phyloP scores from a whole-genome alignment of 2,797 vertebrate genomes.

The Lepidocolaptes lacrymiger region DNA sequence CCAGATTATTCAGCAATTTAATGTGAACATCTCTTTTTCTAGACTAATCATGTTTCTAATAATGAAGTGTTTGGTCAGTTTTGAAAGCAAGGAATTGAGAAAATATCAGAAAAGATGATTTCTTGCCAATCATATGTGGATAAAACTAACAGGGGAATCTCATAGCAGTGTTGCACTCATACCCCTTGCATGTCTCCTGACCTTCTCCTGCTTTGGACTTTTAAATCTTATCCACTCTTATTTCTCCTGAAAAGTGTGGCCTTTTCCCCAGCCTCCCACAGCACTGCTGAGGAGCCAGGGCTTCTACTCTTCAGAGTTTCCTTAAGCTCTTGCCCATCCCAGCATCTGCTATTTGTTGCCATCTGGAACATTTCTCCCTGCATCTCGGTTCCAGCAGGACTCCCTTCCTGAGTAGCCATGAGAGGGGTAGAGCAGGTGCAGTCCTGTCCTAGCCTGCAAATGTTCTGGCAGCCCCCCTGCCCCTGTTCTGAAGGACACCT shows the following conservation, averaged over 20 bases:
- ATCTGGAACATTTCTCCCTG: not conserved
- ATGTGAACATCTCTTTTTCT: not conserved
- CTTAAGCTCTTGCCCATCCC: too few species aligned
- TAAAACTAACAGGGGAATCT: not conserved
- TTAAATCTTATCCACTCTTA: not conserved
- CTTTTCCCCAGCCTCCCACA: not conserved
- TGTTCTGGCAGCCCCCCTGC: not conserved
- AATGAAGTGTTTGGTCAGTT: not conserved
- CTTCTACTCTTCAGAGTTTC: fast-evolving
- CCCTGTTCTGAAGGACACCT: not conserved
- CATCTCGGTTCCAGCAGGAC: not conserved
- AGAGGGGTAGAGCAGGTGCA: not conserved
- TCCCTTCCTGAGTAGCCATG: not conserved
- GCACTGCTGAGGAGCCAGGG: not conserved
- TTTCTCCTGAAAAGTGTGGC: fast-evolving
- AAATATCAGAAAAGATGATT: not conserved
- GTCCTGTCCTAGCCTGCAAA: not conserved
- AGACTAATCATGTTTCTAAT: not conserved
- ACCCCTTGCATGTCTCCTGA: not conserved
- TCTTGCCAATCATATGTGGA: not conserved
- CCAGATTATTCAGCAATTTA: not conserved
- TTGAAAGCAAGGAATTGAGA: not conserved
- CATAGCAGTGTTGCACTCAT: not conserved
- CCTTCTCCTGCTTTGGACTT: not conserved
- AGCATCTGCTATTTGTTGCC: not conserved